Base-by-base conservation (phyloP, 2,888 invertebrate species). In the Cyclophora punctaria region DNA sequence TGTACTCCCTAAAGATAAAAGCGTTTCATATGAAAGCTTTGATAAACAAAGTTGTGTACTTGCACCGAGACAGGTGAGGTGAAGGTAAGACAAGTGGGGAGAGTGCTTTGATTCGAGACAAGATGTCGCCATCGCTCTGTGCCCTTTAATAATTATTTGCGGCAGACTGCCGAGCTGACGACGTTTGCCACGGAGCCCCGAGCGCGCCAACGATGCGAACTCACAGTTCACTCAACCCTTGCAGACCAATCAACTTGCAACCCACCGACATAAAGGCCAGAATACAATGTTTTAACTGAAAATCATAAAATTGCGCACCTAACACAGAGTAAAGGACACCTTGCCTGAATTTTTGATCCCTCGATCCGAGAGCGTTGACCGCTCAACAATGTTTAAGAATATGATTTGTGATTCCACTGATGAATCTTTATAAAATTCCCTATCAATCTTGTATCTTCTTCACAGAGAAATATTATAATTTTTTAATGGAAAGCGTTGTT, bases 111-210 rank as follows among this genome's bases (percentile, higher is more conserved):
- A 71, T 71, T 66, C 75, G 73, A 81, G 83, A 80, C 82, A 66
- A 71, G 75, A 77, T 77, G 81, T 78, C 81, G 78, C 83, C 82
- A 73, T 62, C 56, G 59, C 57, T 65, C 62, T 52, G 69, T 67
- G 77, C 77, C 78, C 76, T 78, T 80, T 76, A 67, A 75, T 76
- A 76, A 78, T 77, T 78, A 78, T 76, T 75, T 69, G 73, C 66
- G 66, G 70, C 70, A 75, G 74, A 71, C 78, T 49, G 47, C 44
- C 49, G 70, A 78, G 79, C 75, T 75, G 75, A 69, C 73, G 75
- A 76, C 75, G 80, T 78, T 78, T 79, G 77, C 71, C 71, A 63
- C 65, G 56, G 67, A 68, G 70, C 69, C 69, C 63, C 64, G 63
- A 63, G 60, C 60, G 57, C 67, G 69, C 61, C 65, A 68, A 59